Conservation (phyloP, 2,888 invertebrate genomes). For the Ypsolopha sequella region DNA sequence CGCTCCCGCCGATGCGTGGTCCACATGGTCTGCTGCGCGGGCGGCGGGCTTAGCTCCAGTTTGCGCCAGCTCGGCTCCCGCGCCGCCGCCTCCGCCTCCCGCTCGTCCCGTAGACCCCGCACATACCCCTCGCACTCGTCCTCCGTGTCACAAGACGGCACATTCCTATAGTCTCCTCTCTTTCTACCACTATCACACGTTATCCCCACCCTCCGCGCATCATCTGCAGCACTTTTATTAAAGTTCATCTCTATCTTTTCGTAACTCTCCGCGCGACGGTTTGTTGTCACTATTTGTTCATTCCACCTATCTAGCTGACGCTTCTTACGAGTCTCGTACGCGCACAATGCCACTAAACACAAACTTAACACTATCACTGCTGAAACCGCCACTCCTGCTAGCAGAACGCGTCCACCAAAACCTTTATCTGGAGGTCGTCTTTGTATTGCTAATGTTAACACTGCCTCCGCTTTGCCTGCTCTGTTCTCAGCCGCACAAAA, state of each 20-base stretch:
- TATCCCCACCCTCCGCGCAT: slow-evolving; percentile 30
- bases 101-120: slow-evolving; percentile 41
- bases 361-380: slow-evolving; percentile 75
- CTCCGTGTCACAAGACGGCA: slow-evolving; percentile 78
- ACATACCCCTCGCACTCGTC: slow-evolving; percentile 67
- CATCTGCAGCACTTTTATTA: slow-evolving; percentile 51
- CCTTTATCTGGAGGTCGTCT: slow-evolving; percentile 73
- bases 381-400: slow-evolving; percentile 79
- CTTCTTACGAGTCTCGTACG: slow-evolving; percentile 74
- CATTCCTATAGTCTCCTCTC: slow-evolving; percentile 79
- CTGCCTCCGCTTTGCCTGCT: slow-evolving; percentile 81
- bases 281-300: slow-evolving; percentile 59
- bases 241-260: slow-evolving; percentile 85
- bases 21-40: not conserved
- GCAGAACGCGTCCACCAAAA: slow-evolving; percentile 70
- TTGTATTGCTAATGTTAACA: slow-evolving; percentile 79
- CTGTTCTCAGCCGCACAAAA: slow-evolving; percentile 85
- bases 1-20: slow-evolving; percentile 32
- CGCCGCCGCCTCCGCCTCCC: slow-evolving; percentile 34
- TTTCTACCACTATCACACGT: slow-evolving; percentile 54
- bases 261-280: slow-evolving; percentile 74
- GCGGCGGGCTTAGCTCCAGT: slow-evolving; percentile 54
- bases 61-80: slow-evolving; percentile 39
- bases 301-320: slow-evolving; percentile 66
- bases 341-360: slow-evolving; percentile 76